Conservation (phyloP, 2,888 invertebrate genomes). For the Ophion ellenae region DNA sequence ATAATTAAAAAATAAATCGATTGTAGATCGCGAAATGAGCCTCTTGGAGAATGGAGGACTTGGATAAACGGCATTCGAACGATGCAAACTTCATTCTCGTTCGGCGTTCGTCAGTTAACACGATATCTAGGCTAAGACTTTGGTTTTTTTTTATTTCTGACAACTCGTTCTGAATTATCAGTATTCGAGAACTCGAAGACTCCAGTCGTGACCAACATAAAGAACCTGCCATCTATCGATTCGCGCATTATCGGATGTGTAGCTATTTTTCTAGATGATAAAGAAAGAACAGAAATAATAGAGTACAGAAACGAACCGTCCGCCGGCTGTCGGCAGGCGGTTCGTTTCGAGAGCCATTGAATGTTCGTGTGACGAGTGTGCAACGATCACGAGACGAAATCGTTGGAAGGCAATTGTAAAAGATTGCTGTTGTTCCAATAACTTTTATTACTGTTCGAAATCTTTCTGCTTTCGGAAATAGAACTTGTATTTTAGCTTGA, state of each 20-base stretch:
- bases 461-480: neutral
- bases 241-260: constrained; percentile 64
- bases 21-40: neutral
- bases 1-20: neutral
- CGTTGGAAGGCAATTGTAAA: constrained; percentile 9
- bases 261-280: constrained; percentile 65
- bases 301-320: constrained; percentile 17
- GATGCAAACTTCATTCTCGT: neutral
- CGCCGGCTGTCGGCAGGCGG: constrained; percentile 2
- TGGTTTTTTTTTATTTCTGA: constrained; percentile 1
- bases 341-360: constrained; percentile 63
- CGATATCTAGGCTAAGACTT: constrained; percentile 22
- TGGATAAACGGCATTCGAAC: neutral
- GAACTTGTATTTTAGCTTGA: neutral
- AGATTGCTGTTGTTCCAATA: constrained; percentile 8
- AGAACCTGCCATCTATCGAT: constrained; percentile 66
- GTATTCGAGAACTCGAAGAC: constrained; percentile 64
- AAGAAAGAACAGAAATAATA: constrained; percentile 4
- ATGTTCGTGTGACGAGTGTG: constrained; percentile 67
- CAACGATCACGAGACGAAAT: constrained; percentile 61
- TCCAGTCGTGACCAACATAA: constrained; percentile 61
- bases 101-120: constrained; percentile 1
- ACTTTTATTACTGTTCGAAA: neutral
- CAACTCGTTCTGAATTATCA: constrained; percentile 53
- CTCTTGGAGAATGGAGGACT: neutral